phyloP scores from a whole-genome alignment of 2,888 invertebrate species.

The Sesamia inferens region DNA sequence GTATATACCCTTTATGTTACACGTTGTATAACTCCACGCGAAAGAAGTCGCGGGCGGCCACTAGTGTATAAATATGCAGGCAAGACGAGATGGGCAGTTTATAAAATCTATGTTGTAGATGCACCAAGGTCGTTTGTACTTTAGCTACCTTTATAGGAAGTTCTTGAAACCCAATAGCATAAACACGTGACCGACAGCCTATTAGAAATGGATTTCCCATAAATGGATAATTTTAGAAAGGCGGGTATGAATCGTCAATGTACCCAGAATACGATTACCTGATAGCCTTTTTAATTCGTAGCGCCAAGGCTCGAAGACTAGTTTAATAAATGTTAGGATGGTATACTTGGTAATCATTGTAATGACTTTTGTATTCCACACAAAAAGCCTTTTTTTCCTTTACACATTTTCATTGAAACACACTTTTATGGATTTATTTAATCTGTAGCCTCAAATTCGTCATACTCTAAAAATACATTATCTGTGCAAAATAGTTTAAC shows the following conservation, averaged over 20 bases:
- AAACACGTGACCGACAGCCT: slow-evolving; percentile 1
- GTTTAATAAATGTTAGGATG: neutral
- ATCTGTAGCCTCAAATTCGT: slow-evolving; percentile 28
- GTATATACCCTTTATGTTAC: no score
- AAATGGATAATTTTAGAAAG: neutral
- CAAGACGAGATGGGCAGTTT: neutral
- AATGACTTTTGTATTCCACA: no score
- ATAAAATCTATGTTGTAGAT: neutral
- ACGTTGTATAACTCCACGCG: no score
- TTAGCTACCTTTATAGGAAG: neutral
- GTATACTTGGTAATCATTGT: neutral
- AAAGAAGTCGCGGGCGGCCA: no score
- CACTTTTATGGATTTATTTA: neutral
- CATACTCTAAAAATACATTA: slow-evolving; percentile 35
- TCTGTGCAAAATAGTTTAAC: slow-evolving; percentile 35
- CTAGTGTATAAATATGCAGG: neutral
- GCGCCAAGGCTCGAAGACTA: neutral
- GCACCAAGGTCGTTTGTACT: neutral
- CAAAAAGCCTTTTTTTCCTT: neutral
- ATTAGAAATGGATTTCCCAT: neutral
- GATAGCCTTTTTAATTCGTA: neutral
- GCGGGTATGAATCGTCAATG: neutral
- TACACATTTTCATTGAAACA: neutral
- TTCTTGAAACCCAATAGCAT: slow-evolving; percentile 7
- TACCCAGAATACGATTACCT: neutral